These are phyloP conservation scores for Tragopan temminckii DNA, from an alignment of 2,797 vertebrate species.

Conservation along the genomic window DNA sequence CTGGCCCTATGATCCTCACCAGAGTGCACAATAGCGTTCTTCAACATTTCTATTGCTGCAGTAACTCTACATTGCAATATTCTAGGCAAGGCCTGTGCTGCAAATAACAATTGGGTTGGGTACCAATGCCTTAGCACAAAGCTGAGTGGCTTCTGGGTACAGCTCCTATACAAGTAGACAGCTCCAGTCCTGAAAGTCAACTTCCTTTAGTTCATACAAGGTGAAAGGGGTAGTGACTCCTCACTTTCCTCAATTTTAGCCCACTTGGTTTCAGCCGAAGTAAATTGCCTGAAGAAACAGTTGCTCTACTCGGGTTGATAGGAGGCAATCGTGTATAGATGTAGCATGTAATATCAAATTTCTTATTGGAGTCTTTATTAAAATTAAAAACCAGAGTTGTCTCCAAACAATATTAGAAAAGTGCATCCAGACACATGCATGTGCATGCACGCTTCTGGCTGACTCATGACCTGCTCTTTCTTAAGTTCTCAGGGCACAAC, in stretches of 20 bases:
- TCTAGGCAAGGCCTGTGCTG: neutral
- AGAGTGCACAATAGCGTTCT: neutral
- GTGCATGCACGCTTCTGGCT: neutral
- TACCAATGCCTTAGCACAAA: neutral
- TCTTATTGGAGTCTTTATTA: neutral
- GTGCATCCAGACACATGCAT: fast-evolving
- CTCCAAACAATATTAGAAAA: neutral
- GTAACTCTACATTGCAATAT: neutral
- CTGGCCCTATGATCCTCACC: neutral
- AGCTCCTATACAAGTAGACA: neutral
- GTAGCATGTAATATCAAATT: neutral
- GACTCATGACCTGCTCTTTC: neutral
- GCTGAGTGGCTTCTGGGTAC: neutral
- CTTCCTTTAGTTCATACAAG: neutral
- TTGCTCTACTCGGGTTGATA: neutral
- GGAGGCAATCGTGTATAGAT: neutral
- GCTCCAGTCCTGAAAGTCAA: neutral
- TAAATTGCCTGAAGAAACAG: neutral
- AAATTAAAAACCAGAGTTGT: neutral
- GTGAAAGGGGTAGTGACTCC: neutral
- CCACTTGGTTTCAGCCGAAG: neutral
- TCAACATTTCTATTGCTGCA: neutral
- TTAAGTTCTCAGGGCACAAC: constrained; percentile 19
- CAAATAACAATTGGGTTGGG: neutral
- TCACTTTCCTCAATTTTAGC: neutral